Percentiles rank a stretch among this genome's conserved stretches.
Evolutionary conservation across 1,140 invertebrate species (phyloP).

Genomic region (Drosophila prosaltans): DNA sequence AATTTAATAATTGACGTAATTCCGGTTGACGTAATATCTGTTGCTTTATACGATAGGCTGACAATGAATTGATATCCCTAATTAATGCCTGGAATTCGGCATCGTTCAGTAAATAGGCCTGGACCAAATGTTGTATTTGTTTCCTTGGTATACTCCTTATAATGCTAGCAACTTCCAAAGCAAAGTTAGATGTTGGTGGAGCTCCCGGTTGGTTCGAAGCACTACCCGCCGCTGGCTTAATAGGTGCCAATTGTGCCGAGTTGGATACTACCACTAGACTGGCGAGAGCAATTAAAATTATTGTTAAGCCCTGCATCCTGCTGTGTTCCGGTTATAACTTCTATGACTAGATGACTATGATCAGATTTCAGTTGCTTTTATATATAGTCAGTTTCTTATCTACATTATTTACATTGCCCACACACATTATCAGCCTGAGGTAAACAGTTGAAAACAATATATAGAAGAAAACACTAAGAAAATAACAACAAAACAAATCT

Average conservation of each 20-base stretch:
- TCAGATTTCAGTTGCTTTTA: slow-evolving; percentile 28
- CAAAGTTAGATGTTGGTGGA: slow-evolving; percentile 46
- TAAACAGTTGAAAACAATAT: slow-evolving; percentile 7
- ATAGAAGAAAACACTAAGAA: background rate
- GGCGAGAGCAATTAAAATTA: slow-evolving; percentile 30
- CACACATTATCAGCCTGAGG: slow-evolving; percentile 33
- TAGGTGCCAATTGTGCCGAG: slow-evolving; percentile 17
- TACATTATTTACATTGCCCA: slow-evolving; percentile 19
- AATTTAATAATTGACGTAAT: slow-evolving; percentile 52
- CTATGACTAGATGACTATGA: slow-evolving; percentile 16
- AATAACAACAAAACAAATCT: too few species aligned
- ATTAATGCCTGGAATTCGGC: slow-evolving; percentile 62
- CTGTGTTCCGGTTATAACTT: slow-evolving; percentile 17
- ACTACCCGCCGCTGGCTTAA: background rate
- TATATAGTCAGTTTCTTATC: slow-evolving; percentile 31
- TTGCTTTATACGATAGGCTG: slow-evolving; percentile 45
- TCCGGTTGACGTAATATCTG: slow-evolving; percentile 63
- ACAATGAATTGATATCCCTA: slow-evolving; percentile 57
- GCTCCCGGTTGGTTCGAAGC: background rate
- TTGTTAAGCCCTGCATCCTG: slow-evolving; percentile 31
- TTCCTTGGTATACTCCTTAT: slow-evolving; percentile 46
- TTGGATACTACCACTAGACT: slow-evolving; percentile 27
- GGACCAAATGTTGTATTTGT: slow-evolving; percentile 56
- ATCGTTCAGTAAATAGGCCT: slow-evolving; percentile 70
- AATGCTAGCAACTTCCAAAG: slow-evolving; percentile 55